phyloP scores from a whole-genome alignment of 2,797 vertebrate species.

The Mormyrus proboscirostris region DNA sequence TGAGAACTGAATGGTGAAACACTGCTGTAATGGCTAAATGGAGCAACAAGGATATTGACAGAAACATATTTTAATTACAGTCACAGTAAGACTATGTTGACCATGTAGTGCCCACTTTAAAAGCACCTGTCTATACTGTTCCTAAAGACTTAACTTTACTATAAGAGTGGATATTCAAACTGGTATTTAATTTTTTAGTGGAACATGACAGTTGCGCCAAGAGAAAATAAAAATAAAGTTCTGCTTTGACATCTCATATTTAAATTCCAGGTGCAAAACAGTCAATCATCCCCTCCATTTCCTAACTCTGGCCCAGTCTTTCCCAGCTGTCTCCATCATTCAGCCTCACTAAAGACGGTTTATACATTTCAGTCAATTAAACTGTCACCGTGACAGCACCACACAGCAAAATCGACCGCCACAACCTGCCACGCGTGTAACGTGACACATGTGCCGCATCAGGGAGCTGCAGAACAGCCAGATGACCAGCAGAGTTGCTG shows the following conservation, averaged over 20 bases:
- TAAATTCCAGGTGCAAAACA: background rate
- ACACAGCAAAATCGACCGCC: background rate
- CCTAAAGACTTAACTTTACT: background rate
- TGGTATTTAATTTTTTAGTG: slow-evolving; percentile 8
- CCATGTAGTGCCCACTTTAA: background rate
- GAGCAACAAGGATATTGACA: background rate
- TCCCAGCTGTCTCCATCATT: background rate
- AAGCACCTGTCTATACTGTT: background rate
- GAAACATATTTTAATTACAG: background rate
- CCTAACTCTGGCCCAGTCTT: background rate
- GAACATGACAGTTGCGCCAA: background rate
- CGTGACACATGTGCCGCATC: background rate
- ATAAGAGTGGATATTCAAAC: background rate
- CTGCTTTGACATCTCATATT: background rate
- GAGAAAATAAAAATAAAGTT: background rate
- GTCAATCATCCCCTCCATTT: background rate
- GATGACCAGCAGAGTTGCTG: background rate
- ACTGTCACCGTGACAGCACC: background rate
- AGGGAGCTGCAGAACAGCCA: background rate
- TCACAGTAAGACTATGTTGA: background rate
- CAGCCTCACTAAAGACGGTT: background rate
- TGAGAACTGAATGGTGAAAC: background rate
- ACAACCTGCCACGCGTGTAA: background rate
- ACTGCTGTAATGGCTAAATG: background rate
- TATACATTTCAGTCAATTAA: slow-evolving; percentile 4